These are phyloP conservation scores for Pantherophis vulpinus DNA, from an alignment of 2,797 vertebrate species.

Conservation along the genomic window DNA sequence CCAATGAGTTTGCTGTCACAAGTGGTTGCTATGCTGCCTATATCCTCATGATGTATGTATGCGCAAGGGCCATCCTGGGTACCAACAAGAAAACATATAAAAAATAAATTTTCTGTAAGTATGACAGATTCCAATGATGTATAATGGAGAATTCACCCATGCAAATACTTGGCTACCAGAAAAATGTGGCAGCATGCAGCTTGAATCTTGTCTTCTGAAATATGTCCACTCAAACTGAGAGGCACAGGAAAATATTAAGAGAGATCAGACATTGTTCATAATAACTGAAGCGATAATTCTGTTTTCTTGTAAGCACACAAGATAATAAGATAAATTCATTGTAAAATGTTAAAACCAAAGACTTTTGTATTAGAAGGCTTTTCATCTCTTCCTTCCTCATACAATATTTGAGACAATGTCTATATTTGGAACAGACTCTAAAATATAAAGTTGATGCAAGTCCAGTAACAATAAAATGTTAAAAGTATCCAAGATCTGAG, in stretches of 20 bases:
- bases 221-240: neutral
- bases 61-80: neutral
- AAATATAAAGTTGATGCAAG: neutral
- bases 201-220: neutral
- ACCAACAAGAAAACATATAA: neutral
- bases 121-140: neutral
- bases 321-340: neutral
- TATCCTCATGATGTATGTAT: neutral
- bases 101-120: neutral
- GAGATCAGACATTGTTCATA: neutral
- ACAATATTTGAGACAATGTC: neutral
- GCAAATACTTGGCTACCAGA: neutral
- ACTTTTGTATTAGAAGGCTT: neutral
- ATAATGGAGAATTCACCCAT: neutral
- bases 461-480: neutral
- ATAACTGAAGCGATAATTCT: neutral
- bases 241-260: neutral
- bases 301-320: neutral
- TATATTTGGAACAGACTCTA: neutral
- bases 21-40: neutral
- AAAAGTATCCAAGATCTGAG: neutral
- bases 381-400: neutral
- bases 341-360: neutral
- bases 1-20: neutral
- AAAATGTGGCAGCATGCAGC: neutral